Evolutionary conservation across 2,113 vertebrate genomes (phyloP).

Genomic region (Mohoua ochrocephala): DNA sequence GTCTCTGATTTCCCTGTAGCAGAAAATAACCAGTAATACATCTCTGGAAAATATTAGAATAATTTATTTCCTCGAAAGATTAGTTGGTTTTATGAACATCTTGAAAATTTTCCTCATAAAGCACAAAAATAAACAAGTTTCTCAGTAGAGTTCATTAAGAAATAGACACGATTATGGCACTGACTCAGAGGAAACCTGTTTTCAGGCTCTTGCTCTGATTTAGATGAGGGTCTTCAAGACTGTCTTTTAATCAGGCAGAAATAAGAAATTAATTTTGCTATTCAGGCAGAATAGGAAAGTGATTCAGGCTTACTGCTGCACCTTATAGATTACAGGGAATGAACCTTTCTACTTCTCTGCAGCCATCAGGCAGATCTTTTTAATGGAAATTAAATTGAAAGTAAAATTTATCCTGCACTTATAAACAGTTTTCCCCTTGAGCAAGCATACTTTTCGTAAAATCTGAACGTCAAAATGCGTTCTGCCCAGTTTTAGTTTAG

Average conservation of each 20-base stretch:
- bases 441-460: not conserved
- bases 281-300: not conserved
- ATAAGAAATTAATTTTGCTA: not conserved
- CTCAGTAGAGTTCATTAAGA: not conserved
- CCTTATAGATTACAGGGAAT: not conserved
- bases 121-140: not conserved
- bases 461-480: not conserved
- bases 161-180: not conserved
- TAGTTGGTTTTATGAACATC: not conserved
- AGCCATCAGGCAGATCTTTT: not conserved
- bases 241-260: not conserved
- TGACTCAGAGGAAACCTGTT: not conserved
- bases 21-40: not conserved
- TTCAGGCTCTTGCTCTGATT: not conserved
- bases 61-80: not conserved
- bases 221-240: not conserved
- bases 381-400: not conserved
- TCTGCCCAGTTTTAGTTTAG: not conserved
- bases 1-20: not conserved
- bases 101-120: not conserved
- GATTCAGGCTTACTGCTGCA: not conserved
- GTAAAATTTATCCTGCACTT: not conserved
- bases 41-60: not conserved
- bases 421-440: not conserved
- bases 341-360: not conserved